Conservation (phyloP, 2,113 vertebrate genomes). For the Neolamprologus tretocephalus region DNA sequence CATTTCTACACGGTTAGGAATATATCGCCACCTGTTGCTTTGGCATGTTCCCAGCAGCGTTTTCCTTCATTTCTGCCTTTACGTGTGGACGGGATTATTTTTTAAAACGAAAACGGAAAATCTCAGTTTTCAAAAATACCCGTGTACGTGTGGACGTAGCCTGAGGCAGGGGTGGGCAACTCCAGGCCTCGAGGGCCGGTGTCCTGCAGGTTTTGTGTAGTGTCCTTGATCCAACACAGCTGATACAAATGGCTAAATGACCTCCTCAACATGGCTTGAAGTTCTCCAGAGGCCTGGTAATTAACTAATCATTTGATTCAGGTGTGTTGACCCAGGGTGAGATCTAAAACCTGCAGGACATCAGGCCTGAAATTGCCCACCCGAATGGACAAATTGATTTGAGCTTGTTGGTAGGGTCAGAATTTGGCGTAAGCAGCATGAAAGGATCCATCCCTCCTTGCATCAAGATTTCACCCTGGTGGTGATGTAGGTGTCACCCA, state of each 20-base stretch:
- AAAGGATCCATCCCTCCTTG: background rate
- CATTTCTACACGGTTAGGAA: no score
- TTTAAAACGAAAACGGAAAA: no score
- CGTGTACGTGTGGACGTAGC: no score
- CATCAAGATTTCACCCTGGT: background rate
- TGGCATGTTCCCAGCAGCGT: no score
- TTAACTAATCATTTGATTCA: background rate
- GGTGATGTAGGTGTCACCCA: background rate
- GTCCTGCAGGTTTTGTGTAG: background rate
- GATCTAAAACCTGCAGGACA: background rate
- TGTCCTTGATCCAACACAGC: background rate
- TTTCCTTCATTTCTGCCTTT: no score
- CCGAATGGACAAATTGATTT: background rate
- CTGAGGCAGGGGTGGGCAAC: background rate
- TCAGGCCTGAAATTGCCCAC: background rate
- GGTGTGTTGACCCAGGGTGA: rapidly evolving
- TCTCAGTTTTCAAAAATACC: no score
- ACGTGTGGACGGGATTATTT: no score
- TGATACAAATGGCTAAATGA: background rate
- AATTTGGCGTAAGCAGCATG: rapidly evolving
- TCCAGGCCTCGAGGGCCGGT: background rate
- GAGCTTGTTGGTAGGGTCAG: background rate
- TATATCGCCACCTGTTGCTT: no score
- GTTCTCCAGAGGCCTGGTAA: background rate
- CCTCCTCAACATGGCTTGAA: rapidly evolving